Evolutionary conservation across 2,888 invertebrate genomes (phyloP), one percentile per base, ranked within the genome.

Genomic region (Drosophila sordidula): DNA sequence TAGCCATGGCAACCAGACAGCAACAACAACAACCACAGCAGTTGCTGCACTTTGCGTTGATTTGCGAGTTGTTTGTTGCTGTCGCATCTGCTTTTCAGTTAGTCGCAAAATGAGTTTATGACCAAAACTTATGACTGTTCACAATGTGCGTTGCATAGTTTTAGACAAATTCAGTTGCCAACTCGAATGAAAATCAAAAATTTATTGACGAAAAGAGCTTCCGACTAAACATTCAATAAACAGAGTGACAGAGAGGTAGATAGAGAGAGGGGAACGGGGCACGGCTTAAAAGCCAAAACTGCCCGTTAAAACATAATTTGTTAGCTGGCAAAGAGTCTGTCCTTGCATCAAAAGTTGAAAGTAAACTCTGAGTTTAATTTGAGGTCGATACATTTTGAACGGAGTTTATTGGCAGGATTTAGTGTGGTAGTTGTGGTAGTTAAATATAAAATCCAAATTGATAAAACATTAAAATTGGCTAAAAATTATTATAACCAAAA

Each of bases 1-100:
- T 41, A 11, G 36, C 34, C 62, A 38, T 29, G 29, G 29, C 45
- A 47, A n/a, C 34, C 34, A 41, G 34, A 29, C n/a, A 51, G 22
- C 44, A 11, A 36, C 29, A 65, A 49, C 52, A 46, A 4, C 14
- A 46, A 45, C 34, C 34, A 34, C 46, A 38, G 49, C 29, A 32
- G n/a, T 42, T 39, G 29, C 11, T 34, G 46, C 49, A 68, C 68
- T 75, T 75, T 62, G 39, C 63, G 77, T 79, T 82, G 76, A 81
- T 81, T 71, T 81, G 50, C 38, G 57, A 46, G 59, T 39, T 51
- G 50, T 51, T 63, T 52, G 36, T 50, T 55, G 54, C 16, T 45
- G 52, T 46, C 9, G 39, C 41, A 38, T 25, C 42, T 58, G 41
- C 42, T 34, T 34, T 51, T 54, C 38, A 38, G 66, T 59, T 49